Conservation (phyloP, 2,888 invertebrate genomes). For the Lepidocyrtoides sp. region DNA sequence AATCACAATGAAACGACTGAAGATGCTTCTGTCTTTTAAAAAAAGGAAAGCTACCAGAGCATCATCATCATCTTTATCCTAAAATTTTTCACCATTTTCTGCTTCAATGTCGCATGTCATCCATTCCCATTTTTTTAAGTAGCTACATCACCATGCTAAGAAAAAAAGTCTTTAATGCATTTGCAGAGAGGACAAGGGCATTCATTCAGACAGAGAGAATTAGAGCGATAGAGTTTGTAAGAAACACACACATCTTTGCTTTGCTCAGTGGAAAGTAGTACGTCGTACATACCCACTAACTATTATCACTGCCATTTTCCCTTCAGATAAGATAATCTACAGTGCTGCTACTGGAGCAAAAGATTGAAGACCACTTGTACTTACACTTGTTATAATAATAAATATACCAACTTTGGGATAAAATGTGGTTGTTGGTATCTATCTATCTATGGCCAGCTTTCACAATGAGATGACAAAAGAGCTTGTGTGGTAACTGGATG, state of each 20-base stretch:
- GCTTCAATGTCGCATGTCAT: background rate
- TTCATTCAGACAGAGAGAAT: background rate
- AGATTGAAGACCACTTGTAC: slow-evolving; percentile 28
- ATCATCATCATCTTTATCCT: background rate
- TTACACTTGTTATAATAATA: too few species aligned
- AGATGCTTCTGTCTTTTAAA: background rate
- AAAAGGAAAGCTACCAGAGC: background rate
- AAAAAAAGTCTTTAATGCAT: background rate
- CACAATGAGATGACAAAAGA: slow-evolving; percentile 38
- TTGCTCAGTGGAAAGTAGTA: background rate
- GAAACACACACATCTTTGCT: background rate
- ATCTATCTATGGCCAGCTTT: background rate
- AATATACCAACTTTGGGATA: too few species aligned
- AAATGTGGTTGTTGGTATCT: background rate
- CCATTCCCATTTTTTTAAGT: background rate
- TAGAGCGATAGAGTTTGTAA: background rate
- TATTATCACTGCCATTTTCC: slow-evolving; percentile 34
- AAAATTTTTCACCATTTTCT: too few species aligned
- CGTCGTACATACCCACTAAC: background rate
- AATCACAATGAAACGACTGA: slow-evolving; percentile 18
- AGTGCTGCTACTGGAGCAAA: background rate
- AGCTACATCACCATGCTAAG: background rate
- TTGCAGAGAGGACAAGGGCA: background rate
- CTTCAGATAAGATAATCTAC: slow-evolving; percentile 23
- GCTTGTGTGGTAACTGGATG: slow-evolving; percentile 18